A percentile compares a stretch with the other conserved stretches of the same genome.
Conservation (phyloP, 2,888 invertebrate genomes). For the Dasypolia templi region DNA sequence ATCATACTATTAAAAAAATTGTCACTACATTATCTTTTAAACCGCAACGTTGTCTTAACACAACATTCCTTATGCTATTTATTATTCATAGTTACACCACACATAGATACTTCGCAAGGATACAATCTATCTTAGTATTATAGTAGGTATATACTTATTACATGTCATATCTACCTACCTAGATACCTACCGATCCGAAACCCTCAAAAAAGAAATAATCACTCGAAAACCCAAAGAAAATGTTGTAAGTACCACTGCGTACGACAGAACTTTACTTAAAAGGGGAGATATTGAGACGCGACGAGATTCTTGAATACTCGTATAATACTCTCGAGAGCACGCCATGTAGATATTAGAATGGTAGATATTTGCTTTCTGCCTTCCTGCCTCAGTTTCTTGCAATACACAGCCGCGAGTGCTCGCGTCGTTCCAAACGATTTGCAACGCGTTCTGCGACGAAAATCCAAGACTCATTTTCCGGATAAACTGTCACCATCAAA, state of each 20-base stretch:
- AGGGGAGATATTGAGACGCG: constrained; percentile 68
- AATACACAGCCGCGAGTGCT: constrained; percentile 55
- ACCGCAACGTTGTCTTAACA: not conserved
- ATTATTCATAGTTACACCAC: not conserved
- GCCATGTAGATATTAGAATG: constrained; percentile 60
- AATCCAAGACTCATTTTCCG: constrained; percentile 32
- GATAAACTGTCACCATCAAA: not conserved
- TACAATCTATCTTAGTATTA: not conserved
- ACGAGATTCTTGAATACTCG: constrained; percentile 66
- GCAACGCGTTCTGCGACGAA: constrained; percentile 42
- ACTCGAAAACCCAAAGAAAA: constrained; percentile 32
- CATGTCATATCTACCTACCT: not conserved
- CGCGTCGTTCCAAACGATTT: constrained; percentile 49
- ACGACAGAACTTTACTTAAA: constrained; percentile 60
- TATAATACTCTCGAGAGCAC: constrained; percentile 61
- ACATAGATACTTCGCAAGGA: not conserved
- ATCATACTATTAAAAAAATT: not conserved
- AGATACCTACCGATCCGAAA: not conserved
- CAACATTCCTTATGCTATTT: not conserved
- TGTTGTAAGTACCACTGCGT: constrained; percentile 26
- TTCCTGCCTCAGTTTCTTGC: constrained; percentile 70
- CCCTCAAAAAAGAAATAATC: constrained; percentile 17
- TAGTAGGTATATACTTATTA: too few relatives aligned
- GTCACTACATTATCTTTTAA: not conserved
- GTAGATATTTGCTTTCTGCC: constrained; percentile 62